A percentile compares a stretch with the other conserved stretches of the same genome.
These are phyloP conservation scores for Tetraneura akinire DNA, from an alignment of 1,140 invertebrate genomes.

Conservation along the genomic window DNA sequence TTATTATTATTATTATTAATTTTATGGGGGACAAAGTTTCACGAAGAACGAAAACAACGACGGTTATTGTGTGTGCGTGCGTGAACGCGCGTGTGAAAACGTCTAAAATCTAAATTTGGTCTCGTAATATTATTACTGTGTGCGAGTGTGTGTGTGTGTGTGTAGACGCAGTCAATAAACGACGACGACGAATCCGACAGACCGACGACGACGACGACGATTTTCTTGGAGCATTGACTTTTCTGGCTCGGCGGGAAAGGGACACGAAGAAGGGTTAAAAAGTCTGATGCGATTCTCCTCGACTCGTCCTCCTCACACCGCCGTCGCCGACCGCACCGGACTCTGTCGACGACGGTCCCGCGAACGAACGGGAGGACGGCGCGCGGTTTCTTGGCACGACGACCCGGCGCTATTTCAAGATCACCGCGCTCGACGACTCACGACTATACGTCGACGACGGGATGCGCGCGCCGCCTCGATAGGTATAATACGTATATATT, in stretches of 20 bases:
- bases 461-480: no score
- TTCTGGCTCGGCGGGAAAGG: neutral
- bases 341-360: neutral
- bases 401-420: conserved; percentile 42
- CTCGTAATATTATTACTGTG: neutral
- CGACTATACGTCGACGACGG: neutral
- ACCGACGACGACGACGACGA: conserved; percentile 31
- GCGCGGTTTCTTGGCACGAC: conserved; percentile 35
- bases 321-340: no score
- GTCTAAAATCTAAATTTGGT: conserved; percentile 24
- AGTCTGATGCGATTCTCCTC: neutral
- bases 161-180: conserved; percentile 38
- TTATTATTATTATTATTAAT: conserved; percentile 23
- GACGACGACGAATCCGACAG: conserved; percentile 25
- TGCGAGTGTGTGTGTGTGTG: neutral
- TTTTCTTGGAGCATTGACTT: conserved; percentile 26
- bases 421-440: conserved; percentile 18
- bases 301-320: neutral
- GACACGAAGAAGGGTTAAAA: conserved; percentile 15
- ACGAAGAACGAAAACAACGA: conserved; percentile 10
- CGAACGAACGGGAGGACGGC: neutral
- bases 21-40: conserved; percentile 10
- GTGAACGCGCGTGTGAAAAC: neutral
- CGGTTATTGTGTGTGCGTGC: neutral
- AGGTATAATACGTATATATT: neutral